Base-by-base conservation (phyloP, 2,113 vertebrate species). In the Setophaga coronata region DNA sequence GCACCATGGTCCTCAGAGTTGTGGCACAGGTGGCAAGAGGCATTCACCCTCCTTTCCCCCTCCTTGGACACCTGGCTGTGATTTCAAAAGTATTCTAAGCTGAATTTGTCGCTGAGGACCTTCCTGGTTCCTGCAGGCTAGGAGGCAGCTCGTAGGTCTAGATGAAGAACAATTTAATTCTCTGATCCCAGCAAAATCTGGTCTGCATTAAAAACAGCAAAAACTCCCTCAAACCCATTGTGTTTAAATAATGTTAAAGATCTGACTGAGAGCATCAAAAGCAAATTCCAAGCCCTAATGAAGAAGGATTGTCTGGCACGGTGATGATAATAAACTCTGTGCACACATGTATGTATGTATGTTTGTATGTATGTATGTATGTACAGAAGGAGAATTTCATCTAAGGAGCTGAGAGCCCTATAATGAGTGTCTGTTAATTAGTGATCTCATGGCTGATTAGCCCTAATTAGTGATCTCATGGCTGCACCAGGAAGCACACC, bases 301-400 rank as follows among this genome's bases (percentile, higher is more conserved):
- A 96, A 94, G 93, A 97, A 94, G 51, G 93, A 94, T 96, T 94
- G 93, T 94, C 95, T 96, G 93, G 88, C 80, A 93, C 64, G 56
- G 95, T 74, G 93, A 71, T 95, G 94, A 94, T 78, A 95, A 96
- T 92, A 94, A 96, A 89, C 56, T 83, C 10, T 1, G 36, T 57
- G 76, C 76, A 92, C 88, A 93, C 65, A 40, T 65, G 42, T 29
- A n/a, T 47, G 15, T 34, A 34, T 51, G 53, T 10, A 78, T 64
- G 36, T 7, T 29, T 51, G 50, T 29, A 29, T 53, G 51, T 29
- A 38, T 54, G 61, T 15, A 50, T 26, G 48, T 83, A 83, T 72
- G n/a, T 38, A 73, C 2, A 87, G 51, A 82, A 87, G 36, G 17
- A 50, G 13, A 45, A 70, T 40, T 83, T 74, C 17, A 34, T 93